Conservation (phyloP, 2,888 invertebrate species). For the Aphelenchoides bicaudatus region DNA sequence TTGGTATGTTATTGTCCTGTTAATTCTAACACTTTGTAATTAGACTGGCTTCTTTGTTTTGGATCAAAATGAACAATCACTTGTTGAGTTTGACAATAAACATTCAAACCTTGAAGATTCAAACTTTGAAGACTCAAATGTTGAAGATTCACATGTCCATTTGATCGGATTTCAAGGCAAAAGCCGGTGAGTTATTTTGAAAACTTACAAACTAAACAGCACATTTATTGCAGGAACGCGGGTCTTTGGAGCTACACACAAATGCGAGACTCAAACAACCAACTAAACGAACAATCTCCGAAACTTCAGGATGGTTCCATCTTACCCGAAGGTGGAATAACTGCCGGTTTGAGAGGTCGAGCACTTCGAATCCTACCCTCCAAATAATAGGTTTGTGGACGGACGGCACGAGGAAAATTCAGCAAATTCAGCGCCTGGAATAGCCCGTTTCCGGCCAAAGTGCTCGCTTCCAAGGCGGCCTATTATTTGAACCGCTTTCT, state of each 20-base stretch:
- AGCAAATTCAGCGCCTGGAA: no score
- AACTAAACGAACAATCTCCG: constrained; percentile 40
- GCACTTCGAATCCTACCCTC: constrained; percentile 19
- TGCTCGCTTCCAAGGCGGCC: no score
- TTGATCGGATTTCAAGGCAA: constrained; percentile 48
- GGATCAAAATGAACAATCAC: not conserved
- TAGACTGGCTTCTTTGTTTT: constrained; percentile 33
- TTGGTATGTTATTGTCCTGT: constrained; percentile 33
- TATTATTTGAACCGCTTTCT: no score
- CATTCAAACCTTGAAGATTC: not conserved
- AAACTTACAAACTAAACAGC: not conserved
- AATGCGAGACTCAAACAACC: constrained; percentile 44
- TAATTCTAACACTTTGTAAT: constrained; percentile 5
- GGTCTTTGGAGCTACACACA: constrained; percentile 41
- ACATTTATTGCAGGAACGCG: constrained; percentile 30
- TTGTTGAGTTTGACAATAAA: constrained; percentile 10
- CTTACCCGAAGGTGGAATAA: constrained; percentile 29
- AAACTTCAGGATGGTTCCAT: constrained; percentile 31
- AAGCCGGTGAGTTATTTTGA: constrained; percentile 38
- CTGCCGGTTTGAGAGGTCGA: constrained; percentile 14
- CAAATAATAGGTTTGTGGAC: no score
- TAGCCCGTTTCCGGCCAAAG: no score
- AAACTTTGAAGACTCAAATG: no score
- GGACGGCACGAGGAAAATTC: no score
- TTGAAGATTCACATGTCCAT: constrained; percentile 25